These are phyloP conservation scores for Cyanoliseus patagonus DNA, from an alignment of 2,113 vertebrate species.

Conservation along the genomic window DNA sequence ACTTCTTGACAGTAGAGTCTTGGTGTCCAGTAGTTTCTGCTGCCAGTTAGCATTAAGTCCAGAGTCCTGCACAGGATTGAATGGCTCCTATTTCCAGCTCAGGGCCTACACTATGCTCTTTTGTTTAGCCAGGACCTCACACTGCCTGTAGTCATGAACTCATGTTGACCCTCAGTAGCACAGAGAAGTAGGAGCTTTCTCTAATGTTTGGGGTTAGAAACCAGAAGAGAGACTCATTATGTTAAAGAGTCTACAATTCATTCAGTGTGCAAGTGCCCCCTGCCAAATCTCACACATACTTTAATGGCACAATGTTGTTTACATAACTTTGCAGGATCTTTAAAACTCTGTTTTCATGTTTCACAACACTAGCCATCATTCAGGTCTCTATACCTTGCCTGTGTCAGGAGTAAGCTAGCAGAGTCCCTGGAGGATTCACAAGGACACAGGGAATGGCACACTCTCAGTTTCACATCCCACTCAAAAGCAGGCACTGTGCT, in stretches of 20 bases:
- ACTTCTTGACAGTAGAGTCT: neutral
- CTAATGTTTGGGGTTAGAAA: neutral
- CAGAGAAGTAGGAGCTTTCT: neutral
- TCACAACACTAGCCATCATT: neutral
- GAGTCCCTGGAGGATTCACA: neutral
- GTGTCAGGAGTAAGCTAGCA: neutral
- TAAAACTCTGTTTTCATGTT: neutral
- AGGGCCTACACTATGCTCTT: conserved; percentile 2
- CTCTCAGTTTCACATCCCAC: neutral
- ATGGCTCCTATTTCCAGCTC: neutral
- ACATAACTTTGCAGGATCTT: neutral
- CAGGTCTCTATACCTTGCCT: neutral
- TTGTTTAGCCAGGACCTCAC: conserved; percentile 5
- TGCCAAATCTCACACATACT: neutral
- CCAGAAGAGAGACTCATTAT: neutral
- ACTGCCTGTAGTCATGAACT: neutral
- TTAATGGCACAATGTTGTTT: neutral
- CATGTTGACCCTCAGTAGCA: neutral
- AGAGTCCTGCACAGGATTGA: neutral
- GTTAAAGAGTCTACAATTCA: neutral
- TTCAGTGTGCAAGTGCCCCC: neutral
- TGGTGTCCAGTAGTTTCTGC: neutral
- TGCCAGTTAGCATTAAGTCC: neutral
- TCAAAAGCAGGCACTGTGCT: neutral
- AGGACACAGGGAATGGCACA: neutral